Evolutionary conservation across 2,888 invertebrate species (phyloP), one percentile per base, ranked within the genome.

Genomic region (Cheilosia pagana): DNA sequence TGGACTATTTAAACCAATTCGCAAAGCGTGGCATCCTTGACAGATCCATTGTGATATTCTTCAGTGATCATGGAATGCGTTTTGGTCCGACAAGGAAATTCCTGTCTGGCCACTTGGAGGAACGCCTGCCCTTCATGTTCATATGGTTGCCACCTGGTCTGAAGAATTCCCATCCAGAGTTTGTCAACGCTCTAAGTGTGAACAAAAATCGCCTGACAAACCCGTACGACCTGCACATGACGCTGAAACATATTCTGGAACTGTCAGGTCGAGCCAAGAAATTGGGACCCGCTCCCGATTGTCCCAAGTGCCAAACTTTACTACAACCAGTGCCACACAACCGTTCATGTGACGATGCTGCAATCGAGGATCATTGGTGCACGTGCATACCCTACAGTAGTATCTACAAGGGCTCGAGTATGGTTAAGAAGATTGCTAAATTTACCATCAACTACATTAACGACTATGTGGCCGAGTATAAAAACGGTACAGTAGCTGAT

Each of bases 1-100:
- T 93, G 52, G 91, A 92, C 21, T 95, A 95, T 88, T 92, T 96
- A 35, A 92, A 93, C 77, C 92, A 93, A 35, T 90, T 96, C 45
- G 92, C 93, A 4, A 92, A 92, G n/a, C 93, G 93, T 0, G 94
- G 94, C 0, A 92, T 94, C 5, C 89, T 95, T 62, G 93, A 95
- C 50, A 94, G 94, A 52, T 94, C 95, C 1, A 93, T 96, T 87
- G 92, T 96, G 1, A 92, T 96, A 71, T 95, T 96, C 87, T 92
- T 96, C 68, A 96, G 96, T 88, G 96, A 96, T 89, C 96, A 96
- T 88, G 96, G 97, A 0, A 93, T 96, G 89, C 93, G 96, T 10
- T 96, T 95, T 89, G 96, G 96, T 0, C 93, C 94, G n/a, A 93
- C 95, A 50, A 93, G 96, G 3, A 92, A 94, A 79, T 94, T 95